Conservation (phyloP, 2,113 vertebrate species). For the Salvelinus namaycush region DNA sequence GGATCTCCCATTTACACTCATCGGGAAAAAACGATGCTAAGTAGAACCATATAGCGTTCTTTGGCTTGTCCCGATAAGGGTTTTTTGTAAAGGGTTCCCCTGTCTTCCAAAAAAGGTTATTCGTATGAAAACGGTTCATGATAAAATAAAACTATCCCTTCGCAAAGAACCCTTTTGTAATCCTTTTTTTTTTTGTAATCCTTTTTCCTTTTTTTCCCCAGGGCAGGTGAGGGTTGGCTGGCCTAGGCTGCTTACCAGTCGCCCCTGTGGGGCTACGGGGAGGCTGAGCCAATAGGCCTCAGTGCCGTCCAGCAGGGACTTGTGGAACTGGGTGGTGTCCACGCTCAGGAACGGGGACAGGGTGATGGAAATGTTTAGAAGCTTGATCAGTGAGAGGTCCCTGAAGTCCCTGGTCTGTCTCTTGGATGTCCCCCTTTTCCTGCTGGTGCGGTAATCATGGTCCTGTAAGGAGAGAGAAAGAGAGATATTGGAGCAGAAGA, state of each 20-base stretch:
- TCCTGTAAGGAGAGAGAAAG: slow-evolving; percentile 53
- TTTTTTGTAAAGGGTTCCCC: too few relatives aligned
- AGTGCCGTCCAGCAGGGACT: slow-evolving; percentile 70
- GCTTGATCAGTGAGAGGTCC: slow-evolving; percentile 71
- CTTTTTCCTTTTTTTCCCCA: too few relatives aligned
- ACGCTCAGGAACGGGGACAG: slow-evolving; percentile 81
- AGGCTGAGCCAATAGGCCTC: slow-evolving; percentile 81
- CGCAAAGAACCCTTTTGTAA: too few relatives aligned
- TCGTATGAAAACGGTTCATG: too few relatives aligned
- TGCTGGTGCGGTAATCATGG: slow-evolving; percentile 68
- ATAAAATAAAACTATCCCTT: too few relatives aligned
- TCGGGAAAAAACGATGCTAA: too few relatives aligned
- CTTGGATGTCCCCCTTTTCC: slow-evolving; percentile 69
- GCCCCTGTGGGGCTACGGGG: slow-evolving; percentile 65
- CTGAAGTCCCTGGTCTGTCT: slow-evolving; percentile 75
- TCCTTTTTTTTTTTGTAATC: too few relatives aligned
- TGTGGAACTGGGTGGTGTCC: slow-evolving; percentile 79
- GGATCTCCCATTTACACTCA: not conserved
- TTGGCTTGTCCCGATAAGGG: too few relatives aligned
- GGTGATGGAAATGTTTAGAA: slow-evolving; percentile 83
- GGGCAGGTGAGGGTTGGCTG: not conserved
- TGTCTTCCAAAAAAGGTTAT: too few relatives aligned
- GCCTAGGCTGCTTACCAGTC: slow-evolving; percentile 68
- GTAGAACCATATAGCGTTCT: too few relatives aligned
- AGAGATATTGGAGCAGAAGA: not conserved